A percentile compares a stretch with the other conserved stretches of the same genome.
phyloP scores from a whole-genome alignment of 2,888 invertebrate genomes.

The Uropetala carovei region DNA sequence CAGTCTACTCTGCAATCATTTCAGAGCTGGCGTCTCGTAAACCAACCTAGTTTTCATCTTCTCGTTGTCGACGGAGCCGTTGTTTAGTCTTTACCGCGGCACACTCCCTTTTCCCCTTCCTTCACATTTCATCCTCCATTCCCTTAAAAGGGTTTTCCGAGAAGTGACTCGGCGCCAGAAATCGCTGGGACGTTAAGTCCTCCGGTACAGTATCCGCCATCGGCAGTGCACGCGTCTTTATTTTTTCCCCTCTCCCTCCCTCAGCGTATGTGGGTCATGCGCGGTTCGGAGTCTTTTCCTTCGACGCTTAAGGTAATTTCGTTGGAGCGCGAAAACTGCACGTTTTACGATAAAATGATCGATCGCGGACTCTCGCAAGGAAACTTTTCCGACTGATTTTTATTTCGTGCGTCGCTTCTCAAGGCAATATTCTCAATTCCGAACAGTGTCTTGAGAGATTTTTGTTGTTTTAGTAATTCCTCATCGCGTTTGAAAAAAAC shows the following conservation, averaged over 20 bases:
- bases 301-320: not conserved
- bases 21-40: not conserved
- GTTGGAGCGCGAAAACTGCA: not conserved
- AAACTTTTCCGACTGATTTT: too few relatives aligned
- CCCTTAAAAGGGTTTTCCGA: not conserved
- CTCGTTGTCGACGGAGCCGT: not conserved
- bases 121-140: not conserved
- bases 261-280: not conserved
- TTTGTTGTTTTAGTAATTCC: too few relatives aligned
- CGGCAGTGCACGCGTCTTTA: not conserved
- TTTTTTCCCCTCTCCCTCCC: not conserved
- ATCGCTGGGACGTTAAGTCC: not conserved
- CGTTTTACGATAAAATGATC: too few relatives aligned
- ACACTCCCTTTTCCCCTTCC: not conserved
- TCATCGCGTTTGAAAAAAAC: too few relatives aligned
- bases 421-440: too few relatives aligned
- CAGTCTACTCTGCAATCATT: not conserved
- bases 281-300: not conserved
- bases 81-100: not conserved
- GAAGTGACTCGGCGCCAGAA: not conserved
- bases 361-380: too few relatives aligned
- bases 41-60: not conserved
- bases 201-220: not conserved
- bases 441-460: too few relatives aligned
- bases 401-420: too few relatives aligned